Conservation (phyloP, 2,888 invertebrate species). For the Melinaea marsaeus region DNA sequence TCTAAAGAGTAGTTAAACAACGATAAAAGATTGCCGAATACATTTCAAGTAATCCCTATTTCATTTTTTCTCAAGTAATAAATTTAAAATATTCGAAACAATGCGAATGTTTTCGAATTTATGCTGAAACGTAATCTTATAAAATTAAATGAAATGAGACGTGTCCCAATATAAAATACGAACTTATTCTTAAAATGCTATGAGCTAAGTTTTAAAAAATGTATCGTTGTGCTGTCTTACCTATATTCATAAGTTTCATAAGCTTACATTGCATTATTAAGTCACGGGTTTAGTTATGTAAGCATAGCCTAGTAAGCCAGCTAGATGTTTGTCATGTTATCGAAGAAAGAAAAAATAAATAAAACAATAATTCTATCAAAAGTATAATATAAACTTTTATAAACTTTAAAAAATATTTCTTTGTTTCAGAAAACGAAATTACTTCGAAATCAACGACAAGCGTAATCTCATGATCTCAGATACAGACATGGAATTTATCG, state of each 20-base stretch:
- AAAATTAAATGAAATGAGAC: background rate
- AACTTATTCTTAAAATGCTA: background rate
- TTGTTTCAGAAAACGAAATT: slow-evolving; percentile 40
- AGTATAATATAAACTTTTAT: background rate
- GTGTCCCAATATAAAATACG: background rate
- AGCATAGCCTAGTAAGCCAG: too few relatives aligned
- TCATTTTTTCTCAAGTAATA: background rate
- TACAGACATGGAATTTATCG: slow-evolving; percentile 45
- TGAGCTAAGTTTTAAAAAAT: too few relatives aligned
- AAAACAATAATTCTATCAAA: too few relatives aligned
- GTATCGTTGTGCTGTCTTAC: too few relatives aligned
- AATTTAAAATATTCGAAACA: background rate
- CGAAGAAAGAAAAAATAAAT: too few relatives aligned
- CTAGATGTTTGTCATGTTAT: too few relatives aligned
- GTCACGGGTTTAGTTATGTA: too few relatives aligned
- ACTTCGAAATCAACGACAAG: slow-evolving; percentile 17
- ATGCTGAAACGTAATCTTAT: background rate
- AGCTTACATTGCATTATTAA: too few relatives aligned
- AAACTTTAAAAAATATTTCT: slow-evolving; percentile 10
- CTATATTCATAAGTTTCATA: too few relatives aligned
- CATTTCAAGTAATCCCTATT: background rate
- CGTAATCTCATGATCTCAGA: slow-evolving; percentile 59
- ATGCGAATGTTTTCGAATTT: background rate
- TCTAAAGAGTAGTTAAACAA: background rate
- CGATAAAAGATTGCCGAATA: background rate